A percentile compares a stretch with the other conserved stretches of the same genome.
phyloP scores from a whole-genome alignment of 2,797 vertebrate genomes.

The Leuciscus waleckii region DNA sequence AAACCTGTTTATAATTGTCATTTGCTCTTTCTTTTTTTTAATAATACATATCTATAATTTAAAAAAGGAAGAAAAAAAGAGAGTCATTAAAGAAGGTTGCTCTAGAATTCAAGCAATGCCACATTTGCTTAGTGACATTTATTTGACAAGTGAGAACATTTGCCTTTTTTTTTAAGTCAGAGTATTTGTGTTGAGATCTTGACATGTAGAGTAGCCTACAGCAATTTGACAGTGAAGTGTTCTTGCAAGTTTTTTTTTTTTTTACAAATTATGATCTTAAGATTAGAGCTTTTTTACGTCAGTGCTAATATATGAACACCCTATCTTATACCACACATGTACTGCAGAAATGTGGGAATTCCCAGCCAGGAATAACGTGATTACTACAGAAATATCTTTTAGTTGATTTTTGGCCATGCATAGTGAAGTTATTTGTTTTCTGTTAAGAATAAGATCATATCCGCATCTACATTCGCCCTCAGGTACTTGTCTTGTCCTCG shows the following conservation, averaged over 20 bases:
- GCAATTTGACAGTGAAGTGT: not conserved
- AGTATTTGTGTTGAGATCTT: not conserved
- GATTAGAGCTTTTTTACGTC: not conserved
- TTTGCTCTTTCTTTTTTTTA: not conserved
- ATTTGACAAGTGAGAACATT: constrained; percentile 28
- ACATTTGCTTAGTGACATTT: constrained; percentile 10
- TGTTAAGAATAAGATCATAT: not conserved
- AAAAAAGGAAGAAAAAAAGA: not conserved
- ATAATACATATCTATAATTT: not conserved
- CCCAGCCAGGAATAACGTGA: not conserved
- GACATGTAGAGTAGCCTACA: not conserved
- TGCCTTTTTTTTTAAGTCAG: not conserved
- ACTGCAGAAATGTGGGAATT: not conserved
- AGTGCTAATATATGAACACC: not conserved
- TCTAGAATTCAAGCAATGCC: constrained; percentile 16
- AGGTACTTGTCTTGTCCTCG: not conserved
- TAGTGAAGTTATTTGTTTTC: not conserved
- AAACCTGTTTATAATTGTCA: not conserved
- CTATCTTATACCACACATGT: not conserved
- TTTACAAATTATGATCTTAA: not conserved
- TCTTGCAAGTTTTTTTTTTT: not conserved
- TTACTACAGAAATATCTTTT: not conserved
- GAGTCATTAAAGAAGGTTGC: not conserved
- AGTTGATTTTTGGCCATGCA: not conserved
- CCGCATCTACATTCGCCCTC: not conserved